Percentiles rank a stretch among this genome's conserved stretches.
These are phyloP conservation scores for Pachycephala philippinensis DNA, from an alignment of 2,113 vertebrate species.

Conservation along the genomic window DNA sequence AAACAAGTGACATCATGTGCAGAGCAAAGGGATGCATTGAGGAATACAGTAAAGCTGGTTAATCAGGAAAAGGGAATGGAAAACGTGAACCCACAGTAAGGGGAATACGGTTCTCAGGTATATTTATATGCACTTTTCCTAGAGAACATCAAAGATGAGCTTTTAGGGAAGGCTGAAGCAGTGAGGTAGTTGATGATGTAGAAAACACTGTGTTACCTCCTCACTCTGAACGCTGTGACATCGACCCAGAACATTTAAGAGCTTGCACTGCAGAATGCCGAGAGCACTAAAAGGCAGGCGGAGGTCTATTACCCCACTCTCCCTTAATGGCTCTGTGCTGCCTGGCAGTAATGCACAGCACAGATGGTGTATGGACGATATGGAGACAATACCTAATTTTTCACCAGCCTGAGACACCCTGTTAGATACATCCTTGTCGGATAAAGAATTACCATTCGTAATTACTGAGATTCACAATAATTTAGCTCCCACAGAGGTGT, in stretches of 20 bases:
- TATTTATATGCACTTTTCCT: background rate
- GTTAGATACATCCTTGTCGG: background rate
- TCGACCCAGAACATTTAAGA: background rate
- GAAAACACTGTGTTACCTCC: background rate
- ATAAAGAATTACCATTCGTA: background rate
- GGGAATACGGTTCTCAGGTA: background rate
- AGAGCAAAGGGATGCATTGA: background rate
- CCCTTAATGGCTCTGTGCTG: background rate
- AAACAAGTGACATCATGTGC: background rate
- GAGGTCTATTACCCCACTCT: background rate
- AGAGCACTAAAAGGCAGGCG: background rate
- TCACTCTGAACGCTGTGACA: background rate
- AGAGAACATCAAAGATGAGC: background rate
- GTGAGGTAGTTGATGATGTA: background rate
- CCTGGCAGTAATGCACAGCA: background rate
- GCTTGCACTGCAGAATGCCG: fast-evolving
- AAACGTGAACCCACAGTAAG: fast-evolving
- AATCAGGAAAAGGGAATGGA: background rate
- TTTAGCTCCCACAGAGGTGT: background rate
- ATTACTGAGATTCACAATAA: background rate
- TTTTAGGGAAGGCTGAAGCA: background rate
- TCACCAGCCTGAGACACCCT: background rate
- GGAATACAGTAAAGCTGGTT: background rate
- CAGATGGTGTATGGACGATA: background rate
- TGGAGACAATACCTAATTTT: background rate